Evolutionary conservation across 1,140 invertebrate species (phyloP).

Genomic region (Drepana arcuata): DNA sequence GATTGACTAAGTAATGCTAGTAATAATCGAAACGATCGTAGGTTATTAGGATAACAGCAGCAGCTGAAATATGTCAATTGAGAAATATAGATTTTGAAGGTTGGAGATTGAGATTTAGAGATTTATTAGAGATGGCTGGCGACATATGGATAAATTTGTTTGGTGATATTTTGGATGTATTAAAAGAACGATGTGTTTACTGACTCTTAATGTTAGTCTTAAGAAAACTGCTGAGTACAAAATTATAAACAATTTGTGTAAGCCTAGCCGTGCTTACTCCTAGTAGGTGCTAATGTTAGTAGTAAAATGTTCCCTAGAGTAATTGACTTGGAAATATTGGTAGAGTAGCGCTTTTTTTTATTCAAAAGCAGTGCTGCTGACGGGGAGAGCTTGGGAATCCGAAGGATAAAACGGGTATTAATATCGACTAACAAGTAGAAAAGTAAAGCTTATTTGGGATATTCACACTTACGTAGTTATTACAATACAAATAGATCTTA

Average conservation of each 20-base stretch:
- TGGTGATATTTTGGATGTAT: background rate
- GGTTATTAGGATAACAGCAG: no score
- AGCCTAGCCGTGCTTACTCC: constrained; percentile 64
- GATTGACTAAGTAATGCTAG: background rate
- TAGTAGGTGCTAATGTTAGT: constrained; percentile 65
- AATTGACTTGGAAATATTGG: constrained; percentile 79
- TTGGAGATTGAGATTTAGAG: background rate
- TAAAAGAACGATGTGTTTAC: no score
- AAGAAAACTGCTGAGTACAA: constrained; percentile 65
- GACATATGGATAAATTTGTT: background rate
- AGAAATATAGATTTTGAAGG: background rate
- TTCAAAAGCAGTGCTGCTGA: constrained; percentile 58
- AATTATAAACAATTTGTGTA: constrained; percentile 68
- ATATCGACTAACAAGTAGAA: constrained; percentile 45
- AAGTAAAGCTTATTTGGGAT: constrained; percentile 64
- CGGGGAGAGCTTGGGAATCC: constrained; percentile 32
- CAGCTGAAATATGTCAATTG: no score
- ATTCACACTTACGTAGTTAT: constrained; percentile 46
- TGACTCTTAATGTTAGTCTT: constrained; percentile 57
- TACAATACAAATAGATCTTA: constrained; percentile 56
- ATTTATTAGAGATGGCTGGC: background rate
- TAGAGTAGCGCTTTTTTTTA: constrained; percentile 55
- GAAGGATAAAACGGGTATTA: constrained; percentile 30
- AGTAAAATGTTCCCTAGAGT: constrained; percentile 78
- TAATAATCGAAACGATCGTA: no score